Percentiles rank a stretch among this genome's conserved stretches.
Evolutionary conservation across 2,888 invertebrate species (phyloP).

Genomic region (Sarcophaga carnaria): DNA sequence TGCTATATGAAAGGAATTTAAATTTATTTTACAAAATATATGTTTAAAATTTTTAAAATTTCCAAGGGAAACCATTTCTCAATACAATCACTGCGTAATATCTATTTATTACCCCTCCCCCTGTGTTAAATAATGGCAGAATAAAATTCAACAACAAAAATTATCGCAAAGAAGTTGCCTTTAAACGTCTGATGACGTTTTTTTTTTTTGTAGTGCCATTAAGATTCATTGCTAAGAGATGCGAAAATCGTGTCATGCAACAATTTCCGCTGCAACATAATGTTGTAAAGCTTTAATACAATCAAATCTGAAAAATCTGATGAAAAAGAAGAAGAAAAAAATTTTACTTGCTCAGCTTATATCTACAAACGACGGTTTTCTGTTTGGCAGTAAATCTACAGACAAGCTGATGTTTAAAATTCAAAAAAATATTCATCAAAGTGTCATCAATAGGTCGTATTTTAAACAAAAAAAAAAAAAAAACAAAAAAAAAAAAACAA

Average conservation of each 20-base stretch:
- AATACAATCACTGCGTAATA: no score
- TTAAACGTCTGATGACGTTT: background rate
- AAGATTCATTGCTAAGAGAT: constrained; percentile 55
- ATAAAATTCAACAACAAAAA: background rate
- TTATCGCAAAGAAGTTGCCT: background rate
- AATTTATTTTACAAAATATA: no score
- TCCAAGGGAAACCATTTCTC: no score
- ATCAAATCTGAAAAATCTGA: constrained; percentile 22
- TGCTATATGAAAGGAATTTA: no score
- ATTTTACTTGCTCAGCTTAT: background rate
- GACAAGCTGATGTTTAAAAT: background rate
- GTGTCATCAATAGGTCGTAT: constrained; percentile 64
- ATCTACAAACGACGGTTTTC: background rate
- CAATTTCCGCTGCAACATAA: constrained; percentile 58
- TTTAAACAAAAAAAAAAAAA: constrained; percentile 39
- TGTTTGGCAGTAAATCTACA: constrained; percentile 37
- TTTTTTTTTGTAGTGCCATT: constrained; percentile 13
- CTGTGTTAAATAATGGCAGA: background rate
- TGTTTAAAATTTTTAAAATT: no score
- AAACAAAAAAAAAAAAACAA: background rate
- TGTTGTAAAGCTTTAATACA: constrained; percentile 1
- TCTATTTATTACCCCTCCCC: no score
- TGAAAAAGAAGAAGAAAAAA: constrained; percentile 2
- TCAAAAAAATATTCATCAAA: constrained; percentile 57
- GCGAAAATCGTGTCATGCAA: constrained; percentile 61